These are phyloP conservation scores for Ursus arctos DNA, from an alignment of 2,113 vertebrate genomes.

Conservation along the genomic window DNA sequence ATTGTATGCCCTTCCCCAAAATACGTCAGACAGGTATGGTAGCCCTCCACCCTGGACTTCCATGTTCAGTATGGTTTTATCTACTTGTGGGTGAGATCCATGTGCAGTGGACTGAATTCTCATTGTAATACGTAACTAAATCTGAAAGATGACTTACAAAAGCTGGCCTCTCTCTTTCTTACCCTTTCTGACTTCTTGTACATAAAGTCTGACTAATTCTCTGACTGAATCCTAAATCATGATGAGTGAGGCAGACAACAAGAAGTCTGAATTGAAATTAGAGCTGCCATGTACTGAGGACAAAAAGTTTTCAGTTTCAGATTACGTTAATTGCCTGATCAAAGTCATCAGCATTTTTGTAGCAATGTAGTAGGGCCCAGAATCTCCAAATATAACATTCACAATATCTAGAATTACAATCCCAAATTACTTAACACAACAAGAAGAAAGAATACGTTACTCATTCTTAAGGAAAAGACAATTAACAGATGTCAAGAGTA, in stretches of 20 bases:
- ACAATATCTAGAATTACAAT: neutral
- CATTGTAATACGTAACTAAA: neutral
- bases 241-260: neutral
- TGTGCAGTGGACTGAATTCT: neutral
- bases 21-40: neutral
- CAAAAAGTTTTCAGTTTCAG: neutral
- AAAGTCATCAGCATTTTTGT: neutral
- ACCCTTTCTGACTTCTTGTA: neutral
- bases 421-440: neutral
- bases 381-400: neutral
- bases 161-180: neutral
- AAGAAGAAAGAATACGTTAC: neutral
- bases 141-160: neutral
- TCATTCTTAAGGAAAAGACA: neutral
- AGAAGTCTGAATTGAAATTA: neutral
- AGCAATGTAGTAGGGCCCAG: neutral
- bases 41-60: neutral
- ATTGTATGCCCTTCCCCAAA: neutral
- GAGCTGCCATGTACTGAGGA: too few species aligned
- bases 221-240: neutral
- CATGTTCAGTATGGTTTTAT: neutral
- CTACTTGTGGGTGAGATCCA: neutral
- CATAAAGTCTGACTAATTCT: neutral
- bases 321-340: neutral
- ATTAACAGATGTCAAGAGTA: neutral